Evolutionary conservation across 2,888 invertebrate genomes (phyloP).

Genomic region (Trichopoda pennipes): DNA sequence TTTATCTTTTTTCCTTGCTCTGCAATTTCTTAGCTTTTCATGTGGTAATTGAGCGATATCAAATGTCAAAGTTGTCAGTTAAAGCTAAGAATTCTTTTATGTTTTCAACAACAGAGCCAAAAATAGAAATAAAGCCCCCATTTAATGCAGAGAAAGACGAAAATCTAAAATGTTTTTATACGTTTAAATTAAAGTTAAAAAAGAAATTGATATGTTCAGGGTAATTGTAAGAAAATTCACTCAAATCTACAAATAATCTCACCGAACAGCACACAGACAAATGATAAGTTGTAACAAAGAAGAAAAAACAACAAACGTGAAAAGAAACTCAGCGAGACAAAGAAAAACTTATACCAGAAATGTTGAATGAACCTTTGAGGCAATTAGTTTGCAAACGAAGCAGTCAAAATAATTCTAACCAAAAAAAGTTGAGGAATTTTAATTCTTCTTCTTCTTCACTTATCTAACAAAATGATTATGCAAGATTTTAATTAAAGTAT

Average conservation of each 20-base stretch:
- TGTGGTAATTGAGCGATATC: conserved; percentile 67
- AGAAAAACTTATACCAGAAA: conserved; percentile 7
- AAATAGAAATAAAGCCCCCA: conserved; percentile 13
- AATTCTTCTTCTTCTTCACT: background rate
- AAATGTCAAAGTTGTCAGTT: conserved; percentile 64
- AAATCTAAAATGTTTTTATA: conserved; percentile 23
- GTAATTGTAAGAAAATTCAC: conserved; percentile 56
- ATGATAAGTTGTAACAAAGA: background rate
- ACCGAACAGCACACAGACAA: conserved; percentile 12
- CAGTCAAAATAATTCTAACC: conserved; percentile 35
- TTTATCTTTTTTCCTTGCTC: conserved; percentile 2
- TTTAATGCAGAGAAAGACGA: background rate
- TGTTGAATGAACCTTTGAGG: conserved; percentile 45
- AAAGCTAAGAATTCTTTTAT: conserved; percentile 58
- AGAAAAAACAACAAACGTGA: background rate
- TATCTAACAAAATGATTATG: too few species aligned
- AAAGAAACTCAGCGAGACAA: background rate
- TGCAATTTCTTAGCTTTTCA: conserved; percentile 57
- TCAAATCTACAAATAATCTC: conserved; percentile 14
- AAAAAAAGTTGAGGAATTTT: conserved; percentile 31
- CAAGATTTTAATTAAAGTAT: conserved; percentile 27
- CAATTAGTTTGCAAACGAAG: conserved; percentile 41
- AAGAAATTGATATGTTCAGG: conserved; percentile 60
- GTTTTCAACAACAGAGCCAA: conserved; percentile 24
- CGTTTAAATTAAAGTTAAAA: conserved; percentile 53